Base-by-base conservation (phyloP, 2,888 invertebrate genomes). In the Antheraea assamensis region DNA sequence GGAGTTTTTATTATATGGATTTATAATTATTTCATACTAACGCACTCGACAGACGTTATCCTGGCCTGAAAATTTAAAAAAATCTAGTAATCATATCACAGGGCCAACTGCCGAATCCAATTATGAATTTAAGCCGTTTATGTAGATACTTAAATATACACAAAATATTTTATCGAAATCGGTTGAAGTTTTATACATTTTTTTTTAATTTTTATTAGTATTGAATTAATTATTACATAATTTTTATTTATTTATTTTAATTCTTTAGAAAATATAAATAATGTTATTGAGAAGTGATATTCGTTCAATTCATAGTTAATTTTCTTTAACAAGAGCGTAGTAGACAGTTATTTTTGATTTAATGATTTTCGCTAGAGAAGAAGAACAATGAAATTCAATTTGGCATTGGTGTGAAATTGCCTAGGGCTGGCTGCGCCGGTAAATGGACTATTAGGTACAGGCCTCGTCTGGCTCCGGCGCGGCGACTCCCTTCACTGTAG, bases 361-460 rank as follows among this genome's bases (percentile, higher is more conserved):
- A 75, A 75, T 47, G 72, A 77, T 76, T 75, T 75, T 74, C 35
- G 74, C 74, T 78, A 75, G 73, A 74, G 74, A 77, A 78, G 73
- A 77, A 78, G 82, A 84, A 87, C 86, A 88, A 86, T 87, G 81
- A 78, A 79, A 82, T 84, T 78, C 79, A 84, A 88, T 88, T 74
- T 84, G 85, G 83, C 77, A 79, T 85, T 80, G 81, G 82, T 79
- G 85, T 80, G 81, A 85, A 88, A 87, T 84, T 81, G 86, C 83
- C 85, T 86, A 83, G 87, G 81, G 82, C 78, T 74, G 74, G 68
- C 49, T 66, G 52, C 71, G 61, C 76, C 78, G 79, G 80, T 82
- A 82, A 89, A 88, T 86, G 85, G 87, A 87, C 90, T 88, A 87
- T 88, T 90, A 87, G 84, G 78, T 72, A 82, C 88, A 89, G 87